Conservation (phyloP, 2,888 invertebrate genomes). For the Drosophila tanythrix region DNA sequence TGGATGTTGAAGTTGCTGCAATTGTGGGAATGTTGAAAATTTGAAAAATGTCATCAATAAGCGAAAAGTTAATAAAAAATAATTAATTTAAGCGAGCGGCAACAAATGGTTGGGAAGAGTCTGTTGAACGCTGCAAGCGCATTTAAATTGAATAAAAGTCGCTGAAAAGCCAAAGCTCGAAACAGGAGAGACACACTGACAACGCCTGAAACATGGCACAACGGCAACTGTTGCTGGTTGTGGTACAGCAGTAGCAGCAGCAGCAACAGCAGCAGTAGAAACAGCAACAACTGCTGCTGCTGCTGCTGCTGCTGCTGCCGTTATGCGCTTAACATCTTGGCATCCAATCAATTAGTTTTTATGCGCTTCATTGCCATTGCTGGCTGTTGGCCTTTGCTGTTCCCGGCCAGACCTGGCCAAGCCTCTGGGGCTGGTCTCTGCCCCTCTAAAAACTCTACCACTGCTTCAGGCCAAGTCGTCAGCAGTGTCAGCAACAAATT, state of each 20-base stretch:
- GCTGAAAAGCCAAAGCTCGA: conserved; percentile 56
- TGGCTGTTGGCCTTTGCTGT: conserved; percentile 29
- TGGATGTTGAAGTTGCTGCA: conserved; percentile 28
- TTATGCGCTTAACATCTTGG: conserved; percentile 78
- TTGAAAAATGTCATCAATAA: conserved; percentile 79
- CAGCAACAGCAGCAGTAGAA: conserved; percentile 3
- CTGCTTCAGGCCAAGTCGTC: conserved; percentile 58
- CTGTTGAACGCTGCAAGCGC: conserved; percentile 66
- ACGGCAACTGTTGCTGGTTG: conserved; percentile 52
- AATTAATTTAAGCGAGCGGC: conserved; percentile 74
- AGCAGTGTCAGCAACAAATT: conserved; percentile 78
- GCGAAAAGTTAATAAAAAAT: conserved; percentile 81
- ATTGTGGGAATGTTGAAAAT: conserved; percentile 62
- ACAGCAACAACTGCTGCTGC: conserved; percentile 30
- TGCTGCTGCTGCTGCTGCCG: conserved; percentile 63
- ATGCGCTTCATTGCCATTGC: conserved; percentile 75
- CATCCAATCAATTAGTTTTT: conserved; percentile 81
- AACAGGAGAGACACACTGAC: conserved; percentile 48
- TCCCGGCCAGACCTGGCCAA: conserved; percentile 62
- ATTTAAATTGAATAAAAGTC: conserved; percentile 78
- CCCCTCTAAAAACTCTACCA: conserved; percentile 18
- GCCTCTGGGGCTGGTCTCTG: conserved; percentile 38
- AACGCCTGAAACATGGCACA: conserved; percentile 62
- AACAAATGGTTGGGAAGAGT: conserved; percentile 21
- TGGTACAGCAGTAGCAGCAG: conserved; percentile 12